Evolutionary conservation across 2,113 vertebrate species (phyloP).

Genomic region (Clarias magur): DNA sequence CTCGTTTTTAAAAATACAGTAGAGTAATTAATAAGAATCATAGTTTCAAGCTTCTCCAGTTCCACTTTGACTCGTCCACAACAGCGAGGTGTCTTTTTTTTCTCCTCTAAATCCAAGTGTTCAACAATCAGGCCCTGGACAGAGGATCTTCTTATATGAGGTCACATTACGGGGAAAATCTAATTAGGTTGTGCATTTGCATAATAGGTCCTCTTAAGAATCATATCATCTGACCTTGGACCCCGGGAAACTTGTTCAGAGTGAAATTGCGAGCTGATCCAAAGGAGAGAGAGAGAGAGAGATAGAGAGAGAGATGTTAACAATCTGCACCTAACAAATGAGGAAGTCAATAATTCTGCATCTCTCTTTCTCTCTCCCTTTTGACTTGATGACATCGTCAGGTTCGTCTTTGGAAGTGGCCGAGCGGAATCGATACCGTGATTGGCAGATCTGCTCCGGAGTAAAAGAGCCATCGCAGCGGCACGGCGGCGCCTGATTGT

Average conservation of each 20-base stretch:
- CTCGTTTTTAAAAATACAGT: background rate
- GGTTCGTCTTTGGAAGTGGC: slow-evolving; percentile 13
- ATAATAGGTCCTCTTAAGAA: no score
- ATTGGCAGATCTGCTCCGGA: slow-evolving; percentile 41
- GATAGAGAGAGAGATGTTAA: background rate
- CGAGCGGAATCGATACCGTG: slow-evolving; percentile 30
- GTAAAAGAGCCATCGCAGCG: slow-evolving; percentile 16
- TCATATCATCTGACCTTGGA: no score
- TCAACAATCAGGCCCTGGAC: background rate
- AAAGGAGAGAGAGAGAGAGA: background rate
- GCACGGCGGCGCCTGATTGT: slow-evolving; percentile 15
- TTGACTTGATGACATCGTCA: slow-evolving; percentile 38
- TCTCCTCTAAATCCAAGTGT: background rate
- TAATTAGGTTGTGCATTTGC: no score
- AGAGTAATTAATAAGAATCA: background rate
- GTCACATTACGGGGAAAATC: no score
- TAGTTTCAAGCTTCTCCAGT: background rate
- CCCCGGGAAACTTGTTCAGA: no score
- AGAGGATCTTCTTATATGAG: no score
- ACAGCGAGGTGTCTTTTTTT: background rate
- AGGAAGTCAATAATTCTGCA: background rate
- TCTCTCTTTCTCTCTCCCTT: slow-evolving; percentile 24
- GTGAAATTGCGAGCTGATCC: background rate
- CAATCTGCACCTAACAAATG: background rate
- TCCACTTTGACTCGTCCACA: background rate